phyloP scores from a whole-genome alignment of 2,113 vertebrate species.

The Sinocyclocheilus maitianheensis region DNA sequence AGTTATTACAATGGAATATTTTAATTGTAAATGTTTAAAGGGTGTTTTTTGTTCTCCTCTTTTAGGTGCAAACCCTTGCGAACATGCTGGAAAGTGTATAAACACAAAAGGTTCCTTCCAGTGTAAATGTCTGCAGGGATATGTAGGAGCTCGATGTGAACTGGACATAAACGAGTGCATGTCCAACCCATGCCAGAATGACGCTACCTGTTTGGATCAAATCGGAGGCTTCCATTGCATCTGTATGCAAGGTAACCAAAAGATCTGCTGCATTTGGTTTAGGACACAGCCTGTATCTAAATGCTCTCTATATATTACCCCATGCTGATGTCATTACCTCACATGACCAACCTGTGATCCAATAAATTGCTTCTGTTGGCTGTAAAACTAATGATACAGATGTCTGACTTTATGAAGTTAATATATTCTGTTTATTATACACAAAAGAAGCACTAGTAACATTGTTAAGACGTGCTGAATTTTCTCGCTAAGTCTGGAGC shows the following conservation, averaged over 20 bases:
- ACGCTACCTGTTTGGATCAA: constrained; percentile 94
- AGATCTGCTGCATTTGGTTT: background rate
- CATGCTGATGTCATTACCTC: constrained; percentile 4
- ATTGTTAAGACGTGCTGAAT: constrained; percentile 36
- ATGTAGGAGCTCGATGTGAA: constrained; percentile 88
- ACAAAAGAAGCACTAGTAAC: constrained; percentile 13
- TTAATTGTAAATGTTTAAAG: background rate
- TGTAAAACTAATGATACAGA: background rate
- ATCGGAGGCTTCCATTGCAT: constrained; percentile 94
- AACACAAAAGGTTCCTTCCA: constrained; percentile 94
- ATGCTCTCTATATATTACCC: background rate
- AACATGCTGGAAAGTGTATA: constrained; percentile 90
- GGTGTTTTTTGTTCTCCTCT: background rate
- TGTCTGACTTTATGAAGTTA: background rate
- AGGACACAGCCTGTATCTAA: background rate
- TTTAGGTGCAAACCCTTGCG: constrained; percentile 93
- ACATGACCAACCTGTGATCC: background rate
- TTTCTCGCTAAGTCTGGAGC: background rate
- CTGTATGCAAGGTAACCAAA: constrained; percentile 88
- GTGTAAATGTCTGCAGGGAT: constrained; percentile 89
- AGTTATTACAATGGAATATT: background rate
- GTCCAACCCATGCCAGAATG: constrained; percentile 90
- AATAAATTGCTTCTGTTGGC: background rate
- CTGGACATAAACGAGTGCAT: constrained; percentile 92
- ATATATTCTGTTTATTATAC: constrained; percentile 5